Conservation (phyloP, 2,113 vertebrate genomes). For the Oncorhynchus clarkii region DNA sequence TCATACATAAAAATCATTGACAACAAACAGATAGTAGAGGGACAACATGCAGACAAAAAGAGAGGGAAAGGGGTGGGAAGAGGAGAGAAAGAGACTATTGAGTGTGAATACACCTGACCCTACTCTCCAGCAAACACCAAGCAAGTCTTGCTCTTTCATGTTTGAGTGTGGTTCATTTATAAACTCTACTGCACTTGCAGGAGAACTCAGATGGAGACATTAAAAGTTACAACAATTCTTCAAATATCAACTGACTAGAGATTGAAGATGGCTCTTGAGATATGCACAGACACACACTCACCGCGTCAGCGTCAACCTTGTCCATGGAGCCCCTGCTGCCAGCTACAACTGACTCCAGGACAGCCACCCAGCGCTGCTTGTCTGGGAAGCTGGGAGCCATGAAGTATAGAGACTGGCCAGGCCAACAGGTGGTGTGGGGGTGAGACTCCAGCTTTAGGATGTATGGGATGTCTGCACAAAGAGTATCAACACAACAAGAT, state of each 20-base stretch:
- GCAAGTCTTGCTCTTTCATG: too few species aligned
- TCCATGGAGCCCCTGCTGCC: conserved; percentile 90
- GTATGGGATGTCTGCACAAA: conserved; percentile 89
- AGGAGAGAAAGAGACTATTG: conserved; percentile 35
- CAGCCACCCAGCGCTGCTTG: conserved; percentile 98
- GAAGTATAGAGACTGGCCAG: conserved; percentile 93
- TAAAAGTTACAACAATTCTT: not conserved
- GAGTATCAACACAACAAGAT: not conserved
- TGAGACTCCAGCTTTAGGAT: conserved; percentile 97
- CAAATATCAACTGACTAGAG: not conserved
- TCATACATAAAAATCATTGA: not conserved
- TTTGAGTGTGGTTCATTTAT: not conserved
- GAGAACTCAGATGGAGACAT: too few species aligned
- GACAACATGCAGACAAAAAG: conserved; percentile 32
- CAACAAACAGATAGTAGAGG: not conserved
- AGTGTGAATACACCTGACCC: conserved; percentile 43
- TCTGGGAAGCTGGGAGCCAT: conserved; percentile 97
- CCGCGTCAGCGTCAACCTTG: conserved; percentile 93
- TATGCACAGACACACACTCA: conserved; percentile 70
- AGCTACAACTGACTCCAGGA: conserved; percentile 93
- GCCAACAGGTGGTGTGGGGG: conserved; percentile 97
- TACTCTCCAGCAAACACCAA: too few species aligned
- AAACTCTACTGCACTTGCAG: not conserved
- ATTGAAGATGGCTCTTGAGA: not conserved
- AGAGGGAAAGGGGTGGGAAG: conserved; percentile 6